Evolutionary conservation across 2,113 vertebrate species (phyloP).

Genomic region (Aleadryas rufinucha): DNA sequence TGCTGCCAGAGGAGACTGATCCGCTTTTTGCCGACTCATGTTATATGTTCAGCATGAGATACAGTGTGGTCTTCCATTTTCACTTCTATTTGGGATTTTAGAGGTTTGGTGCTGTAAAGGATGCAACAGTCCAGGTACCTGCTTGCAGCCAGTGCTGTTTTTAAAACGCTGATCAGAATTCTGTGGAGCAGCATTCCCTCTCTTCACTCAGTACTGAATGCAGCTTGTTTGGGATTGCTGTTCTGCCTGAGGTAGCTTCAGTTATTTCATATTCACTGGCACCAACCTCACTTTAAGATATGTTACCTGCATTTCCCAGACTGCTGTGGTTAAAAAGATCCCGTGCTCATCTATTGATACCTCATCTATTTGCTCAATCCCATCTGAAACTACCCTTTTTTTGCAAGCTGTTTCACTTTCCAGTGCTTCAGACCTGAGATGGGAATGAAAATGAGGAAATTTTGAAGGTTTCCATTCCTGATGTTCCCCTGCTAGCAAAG

Average conservation of each 20-base stretch:
- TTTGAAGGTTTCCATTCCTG: background rate
- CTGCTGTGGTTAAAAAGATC: background rate
- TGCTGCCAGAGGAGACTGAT: background rate
- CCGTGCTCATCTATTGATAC: background rate
- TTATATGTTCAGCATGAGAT: background rate
- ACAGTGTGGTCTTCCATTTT: rapidly evolving
- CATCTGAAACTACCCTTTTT: background rate
- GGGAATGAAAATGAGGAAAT: background rate
- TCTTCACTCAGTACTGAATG: background rate
- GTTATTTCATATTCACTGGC: background rate
- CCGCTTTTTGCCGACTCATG: background rate
- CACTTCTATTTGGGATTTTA: background rate
- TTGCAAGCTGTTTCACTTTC: background rate
- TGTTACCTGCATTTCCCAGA: background rate
- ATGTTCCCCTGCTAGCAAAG: background rate
- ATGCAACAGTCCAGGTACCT: background rate
- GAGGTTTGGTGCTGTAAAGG: background rate
- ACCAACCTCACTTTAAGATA: background rate
- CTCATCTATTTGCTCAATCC: background rate
- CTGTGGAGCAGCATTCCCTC: background rate
- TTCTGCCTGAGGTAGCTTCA: background rate
- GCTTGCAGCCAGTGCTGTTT: background rate
- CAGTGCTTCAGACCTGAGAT: background rate
- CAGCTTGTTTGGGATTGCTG: background rate
- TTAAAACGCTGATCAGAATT: background rate